Percentiles rank a stretch among this genome's conserved stretches.
Evolutionary conservation across 2,113 vertebrate species (phyloP).

Genomic region (Salminus brasiliensis): DNA sequence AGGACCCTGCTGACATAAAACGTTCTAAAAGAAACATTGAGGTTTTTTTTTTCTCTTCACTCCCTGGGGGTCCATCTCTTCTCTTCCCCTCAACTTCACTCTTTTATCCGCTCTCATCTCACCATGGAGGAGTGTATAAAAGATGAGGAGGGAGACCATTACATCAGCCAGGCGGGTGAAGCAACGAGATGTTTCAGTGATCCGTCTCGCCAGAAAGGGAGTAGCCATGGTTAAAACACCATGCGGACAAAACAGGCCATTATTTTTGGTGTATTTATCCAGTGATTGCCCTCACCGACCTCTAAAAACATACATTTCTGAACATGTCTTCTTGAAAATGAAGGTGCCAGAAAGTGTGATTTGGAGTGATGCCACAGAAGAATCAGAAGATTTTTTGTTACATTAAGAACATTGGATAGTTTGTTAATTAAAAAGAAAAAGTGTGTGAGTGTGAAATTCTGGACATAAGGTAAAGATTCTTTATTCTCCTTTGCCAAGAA

Average conservation of each 20-base stretch:
- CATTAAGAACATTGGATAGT: too few relatives aligned
- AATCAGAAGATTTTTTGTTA: too few relatives aligned
- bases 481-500: too few relatives aligned
- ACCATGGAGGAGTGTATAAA: background rate
- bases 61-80: background rate
- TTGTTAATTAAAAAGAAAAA: too few relatives aligned
- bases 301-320: too few relatives aligned
- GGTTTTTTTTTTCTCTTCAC: background rate
- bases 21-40: background rate
- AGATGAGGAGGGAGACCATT: background rate
- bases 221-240: background rate
- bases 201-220: background rate
- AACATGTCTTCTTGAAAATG: too few relatives aligned
- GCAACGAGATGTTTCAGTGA: background rate
- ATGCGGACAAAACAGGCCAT: background rate
- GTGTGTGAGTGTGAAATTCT: too few relatives aligned
- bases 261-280: too few relatives aligned
- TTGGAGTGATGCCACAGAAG: too few relatives aligned
- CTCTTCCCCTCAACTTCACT: slow-evolving; percentile 20
- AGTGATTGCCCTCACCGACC: too few relatives aligned
- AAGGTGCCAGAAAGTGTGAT: too few relatives aligned
- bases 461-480: too few relatives aligned
- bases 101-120: slow-evolving; percentile 3
- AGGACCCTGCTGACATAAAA: slow-evolving; percentile 2
- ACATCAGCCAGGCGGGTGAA: slow-evolving; percentile 1